Evolutionary conservation across 2,888 invertebrate species (phyloP).

Genomic region (Noctua fimbriata): DNA sequence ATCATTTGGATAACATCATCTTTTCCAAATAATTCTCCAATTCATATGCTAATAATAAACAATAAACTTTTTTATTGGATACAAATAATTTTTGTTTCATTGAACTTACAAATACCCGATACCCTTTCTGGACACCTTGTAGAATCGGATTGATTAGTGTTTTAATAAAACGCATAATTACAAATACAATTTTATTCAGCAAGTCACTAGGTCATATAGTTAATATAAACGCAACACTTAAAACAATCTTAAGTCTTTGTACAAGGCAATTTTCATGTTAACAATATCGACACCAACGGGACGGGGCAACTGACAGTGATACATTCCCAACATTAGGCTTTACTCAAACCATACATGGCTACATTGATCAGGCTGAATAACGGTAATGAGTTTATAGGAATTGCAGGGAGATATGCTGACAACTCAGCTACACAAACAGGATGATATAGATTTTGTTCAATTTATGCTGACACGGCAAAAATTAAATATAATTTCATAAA

Average conservation of each 20-base stretch:
- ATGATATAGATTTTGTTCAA: background rate
- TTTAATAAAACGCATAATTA: slow-evolving; percentile 65
- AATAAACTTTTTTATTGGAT: no score
- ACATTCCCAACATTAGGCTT: no score
- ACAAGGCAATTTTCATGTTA: slow-evolving; percentile 84
- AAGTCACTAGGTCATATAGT: slow-evolving; percentile 80
- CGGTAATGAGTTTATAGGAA: background rate
- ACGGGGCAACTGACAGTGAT: slow-evolving; percentile 42
- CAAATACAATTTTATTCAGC: slow-evolving; percentile 83
- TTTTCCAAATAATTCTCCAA: no score
- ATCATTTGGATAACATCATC: no score
- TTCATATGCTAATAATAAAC: no score
- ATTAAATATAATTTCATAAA: background rate
- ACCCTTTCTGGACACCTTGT: no score
- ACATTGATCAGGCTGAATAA: background rate
- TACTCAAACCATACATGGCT: background rate
- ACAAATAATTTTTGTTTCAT: no score
- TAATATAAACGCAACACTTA: slow-evolving; percentile 84
- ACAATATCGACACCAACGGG: slow-evolving; percentile 65
- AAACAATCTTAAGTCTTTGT: slow-evolving; percentile 85
- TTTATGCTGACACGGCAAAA: background rate
- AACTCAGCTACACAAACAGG: background rate
- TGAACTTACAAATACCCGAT: no score
- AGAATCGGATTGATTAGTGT: background rate
- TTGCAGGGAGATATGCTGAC: background rate